phyloP scores from a whole-genome alignment of 2,888 invertebrate species.

The Chelonus formosanus region DNA sequence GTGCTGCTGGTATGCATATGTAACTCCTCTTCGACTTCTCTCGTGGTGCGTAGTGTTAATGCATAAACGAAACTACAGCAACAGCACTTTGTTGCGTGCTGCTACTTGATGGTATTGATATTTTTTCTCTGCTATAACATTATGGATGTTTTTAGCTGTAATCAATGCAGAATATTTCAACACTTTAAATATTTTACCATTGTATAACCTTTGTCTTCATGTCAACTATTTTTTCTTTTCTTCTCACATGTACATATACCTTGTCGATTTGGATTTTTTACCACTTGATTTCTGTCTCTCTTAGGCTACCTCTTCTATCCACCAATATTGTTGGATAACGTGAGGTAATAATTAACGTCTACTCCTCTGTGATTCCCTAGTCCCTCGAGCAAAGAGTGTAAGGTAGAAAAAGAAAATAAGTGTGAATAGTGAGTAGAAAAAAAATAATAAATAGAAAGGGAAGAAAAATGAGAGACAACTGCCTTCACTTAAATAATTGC shows the following conservation, averaged over 20 bases:
- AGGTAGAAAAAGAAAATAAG: no score
- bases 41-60: conserved; percentile 1
- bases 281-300: not conserved
- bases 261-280: not conserved
- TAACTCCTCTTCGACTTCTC: conserved; percentile 5
- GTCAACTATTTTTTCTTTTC: not conserved
- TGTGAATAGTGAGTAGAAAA: no score
- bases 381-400: not conserved
- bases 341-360: conserved; percentile 9
- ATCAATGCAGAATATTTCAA: not conserved
- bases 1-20: conserved; percentile 8
- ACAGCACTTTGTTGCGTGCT: conserved; percentile 8
- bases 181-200: no score
- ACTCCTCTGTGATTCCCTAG: conserved; percentile 5
- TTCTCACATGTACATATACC: not conserved
- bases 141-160: not conserved
- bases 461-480: no score
- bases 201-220: no score
- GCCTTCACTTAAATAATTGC: no score
- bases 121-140: conserved; percentile 3
- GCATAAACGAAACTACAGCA: conserved; percentile 16
- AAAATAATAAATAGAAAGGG: no score
- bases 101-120: conserved; percentile 1
- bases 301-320: not conserved
- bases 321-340: conserved; percentile 3